phyloP scores from a whole-genome alignment of 2,113 vertebrate genomes.

The Acrocephalus kingi region DNA sequence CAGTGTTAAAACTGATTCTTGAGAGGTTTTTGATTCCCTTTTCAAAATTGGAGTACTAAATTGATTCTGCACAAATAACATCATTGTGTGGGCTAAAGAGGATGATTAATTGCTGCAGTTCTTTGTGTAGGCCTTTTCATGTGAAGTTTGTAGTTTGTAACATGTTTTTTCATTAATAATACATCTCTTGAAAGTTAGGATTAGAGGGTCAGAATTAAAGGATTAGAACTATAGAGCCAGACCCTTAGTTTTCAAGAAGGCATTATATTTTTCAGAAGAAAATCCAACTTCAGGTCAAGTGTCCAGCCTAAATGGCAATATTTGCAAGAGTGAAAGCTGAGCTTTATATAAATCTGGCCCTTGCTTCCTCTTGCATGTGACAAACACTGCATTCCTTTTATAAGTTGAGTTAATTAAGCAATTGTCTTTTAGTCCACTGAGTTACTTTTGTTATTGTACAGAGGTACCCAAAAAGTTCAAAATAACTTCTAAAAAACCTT shows the following conservation, averaged over 20 bases:
- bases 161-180: neutral
- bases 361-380: neutral
- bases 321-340: neutral
- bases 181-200: neutral
- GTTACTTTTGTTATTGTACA: neutral
- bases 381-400: neutral
- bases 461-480: neutral
- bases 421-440: neutral
- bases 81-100: neutral
- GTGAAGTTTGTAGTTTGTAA: neutral
- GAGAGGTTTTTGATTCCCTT: neutral
- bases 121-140: neutral
- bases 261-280: neutral
- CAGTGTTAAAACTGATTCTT: neutral
- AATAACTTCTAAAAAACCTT: neutral
- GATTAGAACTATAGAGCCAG: neutral
- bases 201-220: neutral
- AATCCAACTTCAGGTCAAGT: neutral
- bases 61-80: neutral
- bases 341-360: neutral
- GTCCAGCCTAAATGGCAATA: neutral
- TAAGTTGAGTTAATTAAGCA: neutral
- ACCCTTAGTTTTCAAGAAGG: neutral
- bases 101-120: neutral
- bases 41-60: neutral